phyloP scores from a whole-genome alignment of 2,888 invertebrate species.

The Panorpa germanica region DNA sequence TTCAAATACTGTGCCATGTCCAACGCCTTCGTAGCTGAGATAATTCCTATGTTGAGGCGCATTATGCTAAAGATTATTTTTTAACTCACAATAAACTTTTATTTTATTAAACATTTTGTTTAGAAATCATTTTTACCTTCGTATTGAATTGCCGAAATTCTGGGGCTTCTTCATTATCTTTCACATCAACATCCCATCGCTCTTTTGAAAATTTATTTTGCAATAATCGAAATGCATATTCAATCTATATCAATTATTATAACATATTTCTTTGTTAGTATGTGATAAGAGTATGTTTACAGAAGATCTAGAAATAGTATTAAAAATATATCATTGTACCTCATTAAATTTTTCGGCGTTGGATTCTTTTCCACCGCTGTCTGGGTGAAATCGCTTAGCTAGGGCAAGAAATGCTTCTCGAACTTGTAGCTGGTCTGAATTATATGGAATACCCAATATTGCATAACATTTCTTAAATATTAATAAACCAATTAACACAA shows the following conservation, averaged over 20 bases:
- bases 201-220: constrained; percentile 46
- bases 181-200: constrained; percentile 29
- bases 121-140: constrained; percentile 23
- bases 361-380: constrained; percentile 54
- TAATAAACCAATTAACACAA: no score
- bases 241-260: constrained; percentile 18
- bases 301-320: constrained; percentile 1
- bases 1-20: constrained; percentile 58
- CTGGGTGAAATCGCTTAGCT: constrained; percentile 73
- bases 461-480: constrained; percentile 44
- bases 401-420: constrained; percentile 51
- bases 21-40: constrained; percentile 59
- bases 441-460: constrained; percentile 40
- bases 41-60: constrained; percentile 81
- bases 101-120: constrained; percentile 6
- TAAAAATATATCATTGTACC: constrained; percentile 27
- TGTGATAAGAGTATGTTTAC: constrained; percentile 8
- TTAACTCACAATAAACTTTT: constrained; percentile 11
- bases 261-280: constrained; percentile 7
- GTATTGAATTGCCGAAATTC: constrained; percentile 53
- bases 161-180: constrained; percentile 24
- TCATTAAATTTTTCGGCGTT: constrained; percentile 51
- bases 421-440: constrained; percentile 53
- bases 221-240: constrained; percentile 53
- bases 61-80: constrained; percentile 59